phyloP scores from a whole-genome alignment of 2,113 vertebrate species.

The Cygnus buccinator region DNA sequence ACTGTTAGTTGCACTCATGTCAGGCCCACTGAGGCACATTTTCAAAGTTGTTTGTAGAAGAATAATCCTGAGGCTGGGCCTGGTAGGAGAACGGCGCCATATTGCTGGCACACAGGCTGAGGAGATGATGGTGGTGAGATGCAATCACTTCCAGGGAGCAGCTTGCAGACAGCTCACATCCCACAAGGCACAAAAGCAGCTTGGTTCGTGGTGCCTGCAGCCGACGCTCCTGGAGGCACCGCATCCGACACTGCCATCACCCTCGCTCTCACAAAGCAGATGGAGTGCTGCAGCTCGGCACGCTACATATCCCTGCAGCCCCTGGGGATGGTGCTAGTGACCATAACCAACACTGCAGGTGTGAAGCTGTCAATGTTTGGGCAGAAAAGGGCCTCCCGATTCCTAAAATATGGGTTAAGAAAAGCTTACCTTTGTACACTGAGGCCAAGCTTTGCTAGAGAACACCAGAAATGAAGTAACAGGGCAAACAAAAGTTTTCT shows the following conservation, averaged over 20 bases:
- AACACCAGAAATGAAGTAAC: background rate
- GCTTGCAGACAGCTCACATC: background rate
- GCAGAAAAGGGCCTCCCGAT: rapidly evolving
- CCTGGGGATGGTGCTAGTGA: background rate
- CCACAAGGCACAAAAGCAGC: background rate
- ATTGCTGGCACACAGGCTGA: background rate
- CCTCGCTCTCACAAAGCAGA: background rate
- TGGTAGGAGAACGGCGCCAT: background rate
- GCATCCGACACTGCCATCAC: rapidly evolving
- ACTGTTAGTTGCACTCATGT: background rate
- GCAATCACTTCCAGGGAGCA: background rate
- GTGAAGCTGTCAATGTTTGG: background rate
- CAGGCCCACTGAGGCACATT: background rate
- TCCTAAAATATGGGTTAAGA: background rate
- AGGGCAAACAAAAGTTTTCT: background rate
- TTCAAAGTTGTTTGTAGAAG: background rate
- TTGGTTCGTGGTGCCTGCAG: background rate
- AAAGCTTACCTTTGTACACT: background rate
- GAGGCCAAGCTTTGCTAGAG: background rate
- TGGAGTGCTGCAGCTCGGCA: background rate
- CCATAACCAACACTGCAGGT: background rate
- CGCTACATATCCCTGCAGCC: background rate
- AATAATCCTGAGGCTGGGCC: background rate
- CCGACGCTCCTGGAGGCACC: background rate
- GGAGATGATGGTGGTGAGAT: background rate